Evolutionary conservation across 2,888 invertebrate species (phyloP).

Genomic region (Thera britannica): DNA sequence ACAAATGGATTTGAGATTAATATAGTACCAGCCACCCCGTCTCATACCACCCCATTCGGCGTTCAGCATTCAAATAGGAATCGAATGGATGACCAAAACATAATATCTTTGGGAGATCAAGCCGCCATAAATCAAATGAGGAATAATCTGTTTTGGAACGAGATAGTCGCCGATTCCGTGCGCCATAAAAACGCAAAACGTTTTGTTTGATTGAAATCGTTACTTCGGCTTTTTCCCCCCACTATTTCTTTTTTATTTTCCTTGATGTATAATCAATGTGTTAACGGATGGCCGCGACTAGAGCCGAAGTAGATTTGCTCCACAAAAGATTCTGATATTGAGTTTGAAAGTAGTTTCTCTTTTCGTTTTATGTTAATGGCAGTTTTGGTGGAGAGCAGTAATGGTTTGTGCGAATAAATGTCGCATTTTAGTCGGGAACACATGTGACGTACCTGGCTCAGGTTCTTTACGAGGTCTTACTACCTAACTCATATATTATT

Average conservation of each 20-base stretch:
- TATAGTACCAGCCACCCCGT: slow-evolving; percentile 83
- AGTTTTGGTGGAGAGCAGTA: slow-evolving; percentile 74
- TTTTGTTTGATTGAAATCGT: slow-evolving; percentile 84
- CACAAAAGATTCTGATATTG: slow-evolving; percentile 83
- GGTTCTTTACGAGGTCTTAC: slow-evolving; percentile 55
- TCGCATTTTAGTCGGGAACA: slow-evolving; percentile 64
- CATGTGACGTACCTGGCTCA: slow-evolving; percentile 53
- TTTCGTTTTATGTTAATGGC: slow-evolving; percentile 81
- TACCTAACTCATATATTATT: slow-evolving; percentile 45
- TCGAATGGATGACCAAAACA: slow-evolving; percentile 86
- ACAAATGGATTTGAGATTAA: slow-evolving; percentile 85
- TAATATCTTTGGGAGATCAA: slow-evolving; percentile 84
- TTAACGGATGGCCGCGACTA: slow-evolving; percentile 81
- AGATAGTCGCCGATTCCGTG: slow-evolving; percentile 81
- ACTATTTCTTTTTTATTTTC: slow-evolving; percentile 81
- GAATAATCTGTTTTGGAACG: slow-evolving; percentile 85
- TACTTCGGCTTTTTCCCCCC: slow-evolving; percentile 71
- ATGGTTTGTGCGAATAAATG: slow-evolving; percentile 76
- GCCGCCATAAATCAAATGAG: slow-evolving; percentile 85
- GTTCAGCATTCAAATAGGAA: slow-evolving; percentile 85
- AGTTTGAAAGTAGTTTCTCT: slow-evolving; percentile 82
- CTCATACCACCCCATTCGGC: slow-evolving; percentile 82
- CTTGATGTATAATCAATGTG: slow-evolving; percentile 85
- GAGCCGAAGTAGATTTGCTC: slow-evolving; percentile 79
- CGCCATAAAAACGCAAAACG: slow-evolving; percentile 84